phyloP scores from a whole-genome alignment of 2,797 vertebrate species.

The Malurus splendens region DNA sequence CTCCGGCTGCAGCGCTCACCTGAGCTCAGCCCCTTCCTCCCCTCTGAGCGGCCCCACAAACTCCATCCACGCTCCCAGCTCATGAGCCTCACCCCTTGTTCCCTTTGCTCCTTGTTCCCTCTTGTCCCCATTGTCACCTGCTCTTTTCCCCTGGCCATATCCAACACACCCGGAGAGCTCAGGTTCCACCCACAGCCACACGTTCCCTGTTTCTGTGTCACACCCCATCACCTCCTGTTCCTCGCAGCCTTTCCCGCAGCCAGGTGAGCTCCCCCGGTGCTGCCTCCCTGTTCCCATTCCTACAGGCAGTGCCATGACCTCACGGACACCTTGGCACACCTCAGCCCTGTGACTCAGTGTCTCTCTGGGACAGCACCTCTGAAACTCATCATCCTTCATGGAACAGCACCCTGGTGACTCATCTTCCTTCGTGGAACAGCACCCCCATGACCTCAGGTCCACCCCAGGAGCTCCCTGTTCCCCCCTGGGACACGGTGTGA shows the following conservation, averaged over 20 bases:
- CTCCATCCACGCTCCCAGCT: too few species aligned
- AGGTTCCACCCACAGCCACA: not conserved
- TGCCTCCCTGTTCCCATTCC: not conserved
- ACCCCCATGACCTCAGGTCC: not conserved
- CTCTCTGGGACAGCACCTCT: not conserved
- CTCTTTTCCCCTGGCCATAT: not conserved
- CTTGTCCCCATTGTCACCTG: not conserved
- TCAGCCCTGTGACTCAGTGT: not conserved
- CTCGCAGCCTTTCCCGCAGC: not conserved
- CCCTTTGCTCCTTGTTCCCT: not conserved
- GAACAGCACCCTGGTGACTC: not conserved
- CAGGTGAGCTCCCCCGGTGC: rapidly evolving
- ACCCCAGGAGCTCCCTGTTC: not conserved
- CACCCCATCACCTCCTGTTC: not conserved
- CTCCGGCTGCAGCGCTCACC: not conserved
- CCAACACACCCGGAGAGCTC: not conserved
- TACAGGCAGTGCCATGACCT: not conserved
- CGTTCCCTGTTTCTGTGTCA: not conserved
- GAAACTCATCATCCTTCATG: not conserved
- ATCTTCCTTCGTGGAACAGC: not conserved
- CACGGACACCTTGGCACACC: not conserved
- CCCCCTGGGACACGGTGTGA: rapidly evolving
- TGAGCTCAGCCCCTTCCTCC: not conserved
- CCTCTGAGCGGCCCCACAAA: not conserved
- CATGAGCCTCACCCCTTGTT: not conserved